phyloP scores from a whole-genome alignment of 1,140 invertebrate species.

The Potamilus streckersoni region DNA sequence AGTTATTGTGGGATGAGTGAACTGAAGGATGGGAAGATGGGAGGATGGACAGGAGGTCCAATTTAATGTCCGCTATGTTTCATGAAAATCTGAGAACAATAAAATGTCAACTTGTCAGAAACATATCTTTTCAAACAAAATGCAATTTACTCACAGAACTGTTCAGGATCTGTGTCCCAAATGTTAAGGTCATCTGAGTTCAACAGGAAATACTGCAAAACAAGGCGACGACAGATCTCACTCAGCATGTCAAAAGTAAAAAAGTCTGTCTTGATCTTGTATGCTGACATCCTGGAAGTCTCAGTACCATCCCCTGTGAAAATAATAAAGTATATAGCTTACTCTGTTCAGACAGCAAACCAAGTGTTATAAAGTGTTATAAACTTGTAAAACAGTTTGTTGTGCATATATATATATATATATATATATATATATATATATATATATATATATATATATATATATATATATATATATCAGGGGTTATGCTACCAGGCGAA shows the following conservation, averaged over 20 bases:
- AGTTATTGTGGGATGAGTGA: neutral
- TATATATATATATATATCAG: too few species aligned
- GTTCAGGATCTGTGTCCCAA: slow-evolving; percentile 93
- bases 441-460: too few species aligned
- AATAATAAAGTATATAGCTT: too few species aligned
- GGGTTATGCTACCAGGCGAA: too few species aligned
- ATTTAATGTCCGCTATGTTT: neutral
- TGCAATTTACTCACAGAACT: slow-evolving; percentile 76
- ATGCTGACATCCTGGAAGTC: slow-evolving; percentile 73
- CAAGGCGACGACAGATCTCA: slow-evolving; percentile 85
- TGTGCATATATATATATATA: too few species aligned
- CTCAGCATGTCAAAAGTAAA: slow-evolving; percentile 78
- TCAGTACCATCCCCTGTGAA: slow-evolving; percentile 9
- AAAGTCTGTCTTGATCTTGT: slow-evolving; percentile 79
- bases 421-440: too few species aligned
- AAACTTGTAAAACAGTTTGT: too few species aligned
- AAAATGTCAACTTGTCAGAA: neutral
- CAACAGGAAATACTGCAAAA: slow-evolving; percentile 89
- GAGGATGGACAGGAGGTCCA: neutral
- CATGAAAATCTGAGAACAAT: neutral
- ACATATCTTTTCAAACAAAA: neutral
- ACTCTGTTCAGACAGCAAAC: too few species aligned
- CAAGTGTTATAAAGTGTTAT: too few species aligned
- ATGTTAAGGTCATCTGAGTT: slow-evolving; percentile 84
- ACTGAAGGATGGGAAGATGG: neutral